phyloP scores from a whole-genome alignment of 2,113 vertebrate genomes.

The Myrmecophaga tridactyla region DNA sequence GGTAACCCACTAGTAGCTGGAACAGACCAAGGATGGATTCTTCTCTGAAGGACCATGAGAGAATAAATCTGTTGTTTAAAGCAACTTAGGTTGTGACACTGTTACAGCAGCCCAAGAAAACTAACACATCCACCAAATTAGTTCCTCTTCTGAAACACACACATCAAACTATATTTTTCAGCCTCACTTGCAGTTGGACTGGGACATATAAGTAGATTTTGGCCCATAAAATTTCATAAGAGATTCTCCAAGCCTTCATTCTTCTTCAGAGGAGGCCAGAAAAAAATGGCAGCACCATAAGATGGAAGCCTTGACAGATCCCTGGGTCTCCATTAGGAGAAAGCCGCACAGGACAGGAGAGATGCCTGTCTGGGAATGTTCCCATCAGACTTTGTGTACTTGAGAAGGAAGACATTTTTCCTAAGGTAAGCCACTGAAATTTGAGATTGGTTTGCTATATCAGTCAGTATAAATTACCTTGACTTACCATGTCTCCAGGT shows the following conservation, averaged over 20 bases:
- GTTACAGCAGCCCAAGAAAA: no score
- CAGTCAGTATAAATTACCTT: background rate
- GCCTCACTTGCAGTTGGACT: background rate
- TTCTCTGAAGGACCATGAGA: no score
- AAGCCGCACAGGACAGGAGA: background rate
- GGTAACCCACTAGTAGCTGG: no score
- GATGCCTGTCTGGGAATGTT: background rate
- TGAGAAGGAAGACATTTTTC: background rate
- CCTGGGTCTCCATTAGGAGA: background rate
- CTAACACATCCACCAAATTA: background rate
- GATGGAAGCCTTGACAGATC: fast-evolving
- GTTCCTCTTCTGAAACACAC: background rate
- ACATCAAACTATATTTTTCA: background rate
- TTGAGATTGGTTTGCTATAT: background rate
- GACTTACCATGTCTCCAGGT: background rate
- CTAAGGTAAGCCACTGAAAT: background rate
- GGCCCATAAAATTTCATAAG: background rate
- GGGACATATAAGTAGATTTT: no score
- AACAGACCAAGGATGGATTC: no score
- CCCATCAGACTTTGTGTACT: background rate
- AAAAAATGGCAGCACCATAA: background rate
- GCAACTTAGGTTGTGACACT: no score
- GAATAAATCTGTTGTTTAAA: no score
- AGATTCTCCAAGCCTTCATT: background rate
- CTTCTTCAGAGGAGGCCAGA: background rate